These are phyloP conservation scores for Alloplasta piceator DNA, from an alignment of 2,888 invertebrate species.

Conservation along the genomic window DNA sequence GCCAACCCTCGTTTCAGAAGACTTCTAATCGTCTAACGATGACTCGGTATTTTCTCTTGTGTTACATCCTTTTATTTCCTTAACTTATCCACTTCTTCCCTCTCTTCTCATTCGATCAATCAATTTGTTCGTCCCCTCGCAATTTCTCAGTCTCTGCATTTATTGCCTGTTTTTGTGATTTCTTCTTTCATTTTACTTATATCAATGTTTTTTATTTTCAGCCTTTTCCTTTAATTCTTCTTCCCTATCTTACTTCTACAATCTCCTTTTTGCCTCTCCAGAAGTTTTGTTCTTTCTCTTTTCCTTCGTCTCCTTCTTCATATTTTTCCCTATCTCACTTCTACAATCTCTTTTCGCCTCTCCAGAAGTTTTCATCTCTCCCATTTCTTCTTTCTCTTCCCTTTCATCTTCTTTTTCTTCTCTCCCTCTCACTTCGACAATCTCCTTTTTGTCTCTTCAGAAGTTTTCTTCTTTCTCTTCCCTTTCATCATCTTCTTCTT, in stretches of 20 bases:
- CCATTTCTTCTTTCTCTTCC: neutral
- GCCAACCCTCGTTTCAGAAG: slow-evolving; percentile 16
- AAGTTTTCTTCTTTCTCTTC: slow-evolving; percentile 32
- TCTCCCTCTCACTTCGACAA: neutral
- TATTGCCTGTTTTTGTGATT: neutral
- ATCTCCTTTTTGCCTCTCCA: neutral
- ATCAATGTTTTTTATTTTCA: slow-evolving; percentile 19
- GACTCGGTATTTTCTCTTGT: neutral
- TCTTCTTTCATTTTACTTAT: neutral
- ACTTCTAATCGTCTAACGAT: neutral
- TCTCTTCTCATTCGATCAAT: neutral
- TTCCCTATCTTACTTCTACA: neutral
- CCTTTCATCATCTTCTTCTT: slow-evolving; percentile 48
- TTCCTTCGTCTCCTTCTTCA: slow-evolving; percentile 49
- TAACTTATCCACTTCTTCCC: neutral
- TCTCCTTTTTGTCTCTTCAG: neutral
- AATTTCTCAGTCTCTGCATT: neutral
- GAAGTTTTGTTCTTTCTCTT: slow-evolving; percentile 30
- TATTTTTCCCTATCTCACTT: neutral
- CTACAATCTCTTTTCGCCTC: neutral
- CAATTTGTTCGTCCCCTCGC: neutral
- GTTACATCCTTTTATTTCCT: neutral
- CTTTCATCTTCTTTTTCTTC: slow-evolving; percentile 1
- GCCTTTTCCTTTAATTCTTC: slow-evolving; percentile 14
- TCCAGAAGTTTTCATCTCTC: too few species aligned